Percentiles rank a stretch among this genome's conserved stretches.
Evolutionary conservation across 2,797 vertebrate species (phyloP).

Genomic region (Rhynchonycteris naso): DNA sequence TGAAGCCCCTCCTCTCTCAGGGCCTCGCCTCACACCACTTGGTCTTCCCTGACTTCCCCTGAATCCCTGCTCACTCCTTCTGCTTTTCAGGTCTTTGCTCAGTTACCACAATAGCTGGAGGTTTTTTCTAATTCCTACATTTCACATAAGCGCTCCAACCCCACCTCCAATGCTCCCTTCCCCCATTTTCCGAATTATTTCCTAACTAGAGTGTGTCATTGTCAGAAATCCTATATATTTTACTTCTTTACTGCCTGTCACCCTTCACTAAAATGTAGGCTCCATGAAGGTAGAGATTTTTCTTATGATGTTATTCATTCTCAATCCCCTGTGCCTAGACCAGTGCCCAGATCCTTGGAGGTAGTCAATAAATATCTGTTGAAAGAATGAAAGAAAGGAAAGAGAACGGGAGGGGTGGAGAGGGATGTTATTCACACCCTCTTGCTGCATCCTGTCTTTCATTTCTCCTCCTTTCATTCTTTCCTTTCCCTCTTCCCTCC

Average conservation of each 20-base stretch:
- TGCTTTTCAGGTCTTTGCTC: not conserved
- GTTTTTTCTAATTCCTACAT: not conserved
- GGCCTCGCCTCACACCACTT: not conserved
- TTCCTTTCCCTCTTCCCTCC: not conserved
- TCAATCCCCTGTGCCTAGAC: not conserved
- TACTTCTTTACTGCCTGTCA: not conserved
- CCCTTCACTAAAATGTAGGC: not conserved
- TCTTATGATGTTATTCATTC: not conserved
- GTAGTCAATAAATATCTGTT: not conserved
- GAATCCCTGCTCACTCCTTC: not conserved
- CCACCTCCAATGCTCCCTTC: not conserved
- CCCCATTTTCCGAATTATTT: not conserved
- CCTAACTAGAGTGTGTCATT: not conserved
- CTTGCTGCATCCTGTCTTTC: not conserved
- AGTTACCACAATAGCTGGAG: not conserved
- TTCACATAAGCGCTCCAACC: not conserved
- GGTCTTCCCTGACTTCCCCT: not conserved
- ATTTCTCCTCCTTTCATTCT: not conserved
- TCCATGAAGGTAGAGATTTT: not conserved
- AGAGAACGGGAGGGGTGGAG: too few relatives aligned
- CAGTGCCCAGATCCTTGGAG: not conserved
- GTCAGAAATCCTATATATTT: not conserved
- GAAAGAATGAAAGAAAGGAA: conserved; percentile 7
- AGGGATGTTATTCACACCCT: not conserved
- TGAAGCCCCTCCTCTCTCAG: not conserved